These are phyloP conservation scores for Mesocentrotus franciscanus DNA, from an alignment of 53 echinoderm and acorn worm genomes.

Conservation along the genomic window DNA sequence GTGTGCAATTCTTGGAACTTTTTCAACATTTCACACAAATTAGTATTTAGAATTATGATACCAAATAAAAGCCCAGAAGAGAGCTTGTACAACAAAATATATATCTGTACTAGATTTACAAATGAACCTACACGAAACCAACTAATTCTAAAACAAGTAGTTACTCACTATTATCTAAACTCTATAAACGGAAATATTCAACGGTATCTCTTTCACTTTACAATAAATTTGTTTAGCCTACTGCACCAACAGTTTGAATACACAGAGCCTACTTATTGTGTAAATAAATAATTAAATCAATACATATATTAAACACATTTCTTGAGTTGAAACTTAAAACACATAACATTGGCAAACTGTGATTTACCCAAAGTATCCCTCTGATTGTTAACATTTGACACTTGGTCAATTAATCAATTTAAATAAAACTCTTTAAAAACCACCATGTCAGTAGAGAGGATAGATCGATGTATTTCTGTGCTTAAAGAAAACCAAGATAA, in stretches of 20 bases:
- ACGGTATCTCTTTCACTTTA: background rate
- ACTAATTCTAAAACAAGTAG: conserved; percentile 23
- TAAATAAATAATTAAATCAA: conserved; percentile 63
- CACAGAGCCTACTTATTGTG: conserved; percentile 46
- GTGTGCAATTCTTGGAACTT: conserved; percentile 22
- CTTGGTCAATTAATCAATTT: background rate
- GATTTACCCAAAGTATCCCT: background rate
- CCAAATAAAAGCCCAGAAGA: conserved; percentile 26
- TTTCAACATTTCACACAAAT: conserved; percentile 23
- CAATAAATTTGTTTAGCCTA: conserved; percentile 4
- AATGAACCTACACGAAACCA: background rate
- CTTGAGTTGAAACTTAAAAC: conserved; percentile 57
- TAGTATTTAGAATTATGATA: conserved; percentile 8
- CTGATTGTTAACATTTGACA: background rate
- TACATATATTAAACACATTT: conserved; percentile 14
- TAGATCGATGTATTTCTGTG: conserved; percentile 18
- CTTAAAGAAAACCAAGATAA: conserved; percentile 19
- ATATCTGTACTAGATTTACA: conserved; percentile 31
- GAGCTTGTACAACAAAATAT: conserved; percentile 25
- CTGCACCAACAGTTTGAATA: conserved; percentile 55
- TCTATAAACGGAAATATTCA: conserved; percentile 4
- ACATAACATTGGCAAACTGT: conserved; percentile 7
- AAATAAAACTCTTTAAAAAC: conserved; percentile 5
- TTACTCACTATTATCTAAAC: background rate
- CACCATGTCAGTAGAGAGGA: background rate